Evolutionary conservation across 2,797 vertebrate genomes (phyloP).

Genomic region (Malurus leucopterus): DNA sequence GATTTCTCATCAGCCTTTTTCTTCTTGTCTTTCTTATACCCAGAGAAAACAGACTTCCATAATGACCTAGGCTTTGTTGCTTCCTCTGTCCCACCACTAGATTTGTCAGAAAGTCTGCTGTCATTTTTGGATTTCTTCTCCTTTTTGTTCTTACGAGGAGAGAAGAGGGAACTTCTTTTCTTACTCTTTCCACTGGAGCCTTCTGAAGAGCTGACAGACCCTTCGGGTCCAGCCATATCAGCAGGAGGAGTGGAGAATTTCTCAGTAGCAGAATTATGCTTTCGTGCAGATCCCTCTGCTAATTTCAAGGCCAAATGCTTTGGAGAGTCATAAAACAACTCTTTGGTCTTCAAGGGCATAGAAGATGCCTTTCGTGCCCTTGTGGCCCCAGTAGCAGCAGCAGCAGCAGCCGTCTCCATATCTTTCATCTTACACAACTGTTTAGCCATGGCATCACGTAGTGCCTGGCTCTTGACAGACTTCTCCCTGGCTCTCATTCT

Average conservation of each 20-base stretch:
- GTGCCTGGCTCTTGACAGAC: constrained; percentile 88
- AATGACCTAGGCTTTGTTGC: constrained; percentile 88
- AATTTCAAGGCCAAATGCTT: constrained; percentile 72
- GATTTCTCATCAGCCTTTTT: constrained; percentile 88
- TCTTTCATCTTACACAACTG: constrained; percentile 93
- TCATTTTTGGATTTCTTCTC: constrained; percentile 93
- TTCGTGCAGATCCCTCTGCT: constrained; percentile 68
- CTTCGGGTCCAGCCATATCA: constrained; percentile 76
- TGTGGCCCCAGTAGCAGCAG: neutral
- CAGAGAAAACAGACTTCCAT: constrained; percentile 96
- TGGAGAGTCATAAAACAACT: constrained; percentile 63
- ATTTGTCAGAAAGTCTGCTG: constrained; percentile 70
- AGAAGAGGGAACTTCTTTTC: constrained; percentile 92
- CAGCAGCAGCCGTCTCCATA: constrained; percentile 64
- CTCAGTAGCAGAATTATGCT: constrained; percentile 74
- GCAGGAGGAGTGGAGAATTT: constrained; percentile 75
- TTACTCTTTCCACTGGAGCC: constrained; percentile 89
- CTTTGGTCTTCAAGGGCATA: constrained; percentile 65
- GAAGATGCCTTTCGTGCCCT: constrained; percentile 51
- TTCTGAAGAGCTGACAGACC: constrained; percentile 88
- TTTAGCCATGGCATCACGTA: constrained; percentile 93
- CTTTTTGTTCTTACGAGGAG: constrained; percentile 93
- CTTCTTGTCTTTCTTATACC: constrained; percentile 97
- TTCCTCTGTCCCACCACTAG: constrained; percentile 71
- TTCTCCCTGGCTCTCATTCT: constrained; percentile 92